phyloP scores from a whole-genome alignment of 1,140 invertebrate genomes.

The Pogonognathellus flavescens region DNA sequence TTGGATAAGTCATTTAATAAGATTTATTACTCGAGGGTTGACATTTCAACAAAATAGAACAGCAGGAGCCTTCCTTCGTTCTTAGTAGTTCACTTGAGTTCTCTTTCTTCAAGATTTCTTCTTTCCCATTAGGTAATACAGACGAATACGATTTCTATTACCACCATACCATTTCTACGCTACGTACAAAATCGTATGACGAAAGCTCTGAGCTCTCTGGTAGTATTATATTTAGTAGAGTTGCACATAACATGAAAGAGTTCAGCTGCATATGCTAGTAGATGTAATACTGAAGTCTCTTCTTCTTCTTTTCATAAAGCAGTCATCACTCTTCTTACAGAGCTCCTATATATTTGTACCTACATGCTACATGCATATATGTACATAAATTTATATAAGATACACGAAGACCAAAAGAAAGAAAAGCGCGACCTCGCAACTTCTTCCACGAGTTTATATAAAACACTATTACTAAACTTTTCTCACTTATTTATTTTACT shows the following conservation, averaged over 20 bases:
- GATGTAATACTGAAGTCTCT: background rate
- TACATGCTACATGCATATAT: no score
- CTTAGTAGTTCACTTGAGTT: constrained; percentile 49
- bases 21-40: constrained; percentile 68
- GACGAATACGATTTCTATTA: background rate
- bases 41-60: constrained; percentile 68
- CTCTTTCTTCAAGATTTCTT: constrained; percentile 53
- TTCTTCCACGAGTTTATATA: background rate
- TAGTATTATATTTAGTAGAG: no score
- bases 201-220: background rate
- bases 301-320: background rate
- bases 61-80: constrained; percentile 64
- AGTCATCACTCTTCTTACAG: constrained; percentile 48
- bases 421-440: background rate
- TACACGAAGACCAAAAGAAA: background rate
- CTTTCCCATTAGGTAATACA: constrained; percentile 11
- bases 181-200: no score
- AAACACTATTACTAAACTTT: background rate
- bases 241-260: background rate
- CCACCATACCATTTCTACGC: background rate
- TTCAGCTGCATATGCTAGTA: background rate
- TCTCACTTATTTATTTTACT: constrained; percentile 19
- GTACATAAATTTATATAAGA: no score
- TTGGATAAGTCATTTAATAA: constrained; percentile 68
- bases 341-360: no score